These are phyloP conservation scores for Ptilodon capucinus DNA, from an alignment of 2,888 invertebrate species.

Conservation along the genomic window DNA sequence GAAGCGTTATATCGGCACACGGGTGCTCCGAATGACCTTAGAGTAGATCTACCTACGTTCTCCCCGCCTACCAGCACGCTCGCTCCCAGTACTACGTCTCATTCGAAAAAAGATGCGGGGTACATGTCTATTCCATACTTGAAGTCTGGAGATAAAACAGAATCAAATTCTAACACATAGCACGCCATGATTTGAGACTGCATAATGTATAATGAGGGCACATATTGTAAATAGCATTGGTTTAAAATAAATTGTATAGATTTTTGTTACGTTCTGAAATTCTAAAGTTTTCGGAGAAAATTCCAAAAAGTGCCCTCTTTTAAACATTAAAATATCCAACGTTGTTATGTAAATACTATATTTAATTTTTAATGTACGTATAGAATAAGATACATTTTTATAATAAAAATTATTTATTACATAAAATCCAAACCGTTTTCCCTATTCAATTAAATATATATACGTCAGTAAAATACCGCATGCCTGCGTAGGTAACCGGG, in stretches of 20 bases:
- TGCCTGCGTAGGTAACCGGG: too few species aligned
- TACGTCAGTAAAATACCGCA: too few species aligned
- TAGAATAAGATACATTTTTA: conserved; percentile 65
- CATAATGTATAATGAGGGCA: background rate
- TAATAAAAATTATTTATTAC: conserved; percentile 77
- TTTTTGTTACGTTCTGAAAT: background rate
- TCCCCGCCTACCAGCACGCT: conserved; percentile 64
- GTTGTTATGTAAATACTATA: conserved; percentile 67
- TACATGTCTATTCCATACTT: conserved; percentile 60
- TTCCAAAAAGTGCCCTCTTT: conserved; percentile 7
- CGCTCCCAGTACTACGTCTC: conserved; percentile 36
- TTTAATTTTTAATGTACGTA: conserved; percentile 46
- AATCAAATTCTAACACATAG: conserved; percentile 35
- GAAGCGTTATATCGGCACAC: conserved; percentile 75
- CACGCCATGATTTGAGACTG: conserved; percentile 9
- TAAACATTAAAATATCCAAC: conserved; percentile 33
- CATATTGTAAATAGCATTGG: conserved; percentile 13
- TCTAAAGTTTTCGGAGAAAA: background rate
- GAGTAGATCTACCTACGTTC: conserved; percentile 84
- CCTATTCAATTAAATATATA: too few species aligned
- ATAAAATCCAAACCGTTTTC: conserved; percentile 37
- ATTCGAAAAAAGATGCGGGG: conserved; percentile 41
- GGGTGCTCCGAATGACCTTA: conserved; percentile 58
- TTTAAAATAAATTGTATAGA: background rate
- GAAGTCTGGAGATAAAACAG: conserved; percentile 35